Evolutionary conservation across 2,888 invertebrate species (phyloP), one percentile per base, ranked within the genome.

Genomic region (Tipula helvola): DNA sequence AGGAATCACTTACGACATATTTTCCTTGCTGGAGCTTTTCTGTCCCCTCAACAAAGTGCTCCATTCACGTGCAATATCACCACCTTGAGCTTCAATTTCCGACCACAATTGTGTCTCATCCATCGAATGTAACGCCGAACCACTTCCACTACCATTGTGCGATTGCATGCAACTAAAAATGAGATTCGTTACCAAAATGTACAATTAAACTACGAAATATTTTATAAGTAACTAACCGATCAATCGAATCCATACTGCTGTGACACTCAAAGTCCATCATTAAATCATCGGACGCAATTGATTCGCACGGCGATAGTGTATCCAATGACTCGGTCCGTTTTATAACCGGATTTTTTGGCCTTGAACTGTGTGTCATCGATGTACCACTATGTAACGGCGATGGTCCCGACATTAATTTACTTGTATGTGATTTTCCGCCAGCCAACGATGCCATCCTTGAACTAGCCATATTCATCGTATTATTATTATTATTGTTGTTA

Each of bases 211-310:
- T 47, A 16, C 12, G 13, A 85, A 18, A 57, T 3, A 36, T 13
- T 36, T 7, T 13, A 12, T 28, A 18, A 28, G 10, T 44, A 44
- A 44, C 12, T 18, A 18, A 90, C 90, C 90, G 90, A 88, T 91
- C 91, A 86, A 92, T 91, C 16, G 92, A 92, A 88, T 92, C 92
- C 87, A 92, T 89, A 87, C 91, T 91, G 88, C 91, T 91, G 87
- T 90, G 93, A 42, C 90, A 89, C 88, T 97, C 96, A 89, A 95
- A 96, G 92, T 97, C 97, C 93, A 96, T 94, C 95, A 97, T 97
- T 87, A 97, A 93, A 91, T 97, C 97, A 89, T 97, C 97, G 5
- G 96, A 97, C 71, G 96, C 96, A 87, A 97, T 95, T 88, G 97
- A 97, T 88, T 95, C 95, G 89, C 95, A 95, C 2, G 95, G 95